Evolutionary conservation across 1,140 invertebrate genomes (phyloP).

Genomic region (Coptotermes formosanus): DNA sequence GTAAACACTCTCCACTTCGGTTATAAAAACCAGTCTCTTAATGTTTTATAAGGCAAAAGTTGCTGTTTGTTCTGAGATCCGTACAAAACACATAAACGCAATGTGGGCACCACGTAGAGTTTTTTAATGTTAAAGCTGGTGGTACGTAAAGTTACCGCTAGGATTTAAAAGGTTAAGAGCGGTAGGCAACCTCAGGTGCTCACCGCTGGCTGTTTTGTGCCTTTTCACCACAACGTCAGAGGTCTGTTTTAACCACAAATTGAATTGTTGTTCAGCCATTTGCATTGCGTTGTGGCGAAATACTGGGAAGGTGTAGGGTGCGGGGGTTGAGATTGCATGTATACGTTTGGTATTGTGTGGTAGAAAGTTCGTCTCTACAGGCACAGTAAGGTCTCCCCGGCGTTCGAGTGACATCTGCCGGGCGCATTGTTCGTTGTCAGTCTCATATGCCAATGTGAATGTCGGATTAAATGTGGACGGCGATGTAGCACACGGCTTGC

Average conservation of each 20-base stretch:
- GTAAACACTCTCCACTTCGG: too few relatives aligned
- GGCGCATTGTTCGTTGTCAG: not conserved
- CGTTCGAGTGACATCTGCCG: not conserved
- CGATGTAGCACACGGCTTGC: too few relatives aligned
- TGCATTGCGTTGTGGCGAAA: conserved; percentile 7
- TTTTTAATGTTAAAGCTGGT: too few relatives aligned
- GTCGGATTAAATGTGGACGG: too few relatives aligned
- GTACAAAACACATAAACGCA: too few relatives aligned
- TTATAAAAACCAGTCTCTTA: too few relatives aligned
- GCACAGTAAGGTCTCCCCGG: not conserved
- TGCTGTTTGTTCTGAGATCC: too few relatives aligned
- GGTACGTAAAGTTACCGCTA: too few relatives aligned
- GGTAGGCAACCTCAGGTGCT: not conserved
- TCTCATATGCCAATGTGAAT: too few relatives aligned
- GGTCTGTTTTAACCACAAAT: not conserved
- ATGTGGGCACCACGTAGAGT: too few relatives aligned
- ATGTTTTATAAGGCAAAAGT: too few relatives aligned
- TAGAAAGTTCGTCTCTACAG: not conserved
- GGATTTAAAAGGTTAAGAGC: too few relatives aligned
- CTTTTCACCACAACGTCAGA: not conserved
- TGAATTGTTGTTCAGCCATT: not conserved
- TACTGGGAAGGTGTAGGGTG: not conserved
- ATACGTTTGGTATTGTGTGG: not conserved
- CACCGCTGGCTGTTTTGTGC: not conserved
- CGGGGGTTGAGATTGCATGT: not conserved